Evolutionary conservation across 2,888 invertebrate species (phyloP).

Genomic region (Tricholauxania praeusta): DNA sequence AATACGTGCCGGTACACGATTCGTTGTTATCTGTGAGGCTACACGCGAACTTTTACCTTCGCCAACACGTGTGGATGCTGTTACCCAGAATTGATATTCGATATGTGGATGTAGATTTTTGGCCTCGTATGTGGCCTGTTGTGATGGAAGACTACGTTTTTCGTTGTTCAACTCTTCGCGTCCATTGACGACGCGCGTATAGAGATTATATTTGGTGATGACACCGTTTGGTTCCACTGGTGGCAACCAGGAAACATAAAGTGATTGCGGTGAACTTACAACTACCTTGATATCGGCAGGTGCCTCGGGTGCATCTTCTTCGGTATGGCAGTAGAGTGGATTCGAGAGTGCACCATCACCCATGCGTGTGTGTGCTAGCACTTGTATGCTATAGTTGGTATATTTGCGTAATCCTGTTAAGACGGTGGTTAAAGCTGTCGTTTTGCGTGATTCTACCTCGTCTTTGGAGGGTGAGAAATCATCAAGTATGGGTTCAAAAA

Average conservation of each 20-base stretch:
- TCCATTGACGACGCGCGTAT: conserved; percentile 77
- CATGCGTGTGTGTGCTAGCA: conserved; percentile 81
- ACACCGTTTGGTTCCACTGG: conserved; percentile 82
- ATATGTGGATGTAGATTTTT: conserved; percentile 77
- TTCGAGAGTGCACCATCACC: conserved; percentile 80
- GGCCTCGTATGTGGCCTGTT: conserved; percentile 76
- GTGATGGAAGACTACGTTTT: conserved; percentile 75
- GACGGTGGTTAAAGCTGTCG: conserved; percentile 77
- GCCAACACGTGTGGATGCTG: conserved; percentile 81
- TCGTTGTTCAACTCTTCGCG: conserved; percentile 78
- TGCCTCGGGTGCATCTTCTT: conserved; percentile 85
- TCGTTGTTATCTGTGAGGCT: conserved; percentile 76
- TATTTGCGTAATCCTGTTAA: conserved; percentile 79
- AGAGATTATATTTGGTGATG: conserved; percentile 80
- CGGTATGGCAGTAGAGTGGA: conserved; percentile 79
- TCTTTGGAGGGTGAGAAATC: conserved; percentile 70
- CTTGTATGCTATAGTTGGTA: conserved; percentile 86
- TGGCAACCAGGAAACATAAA: conserved; percentile 83
- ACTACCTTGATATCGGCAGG: conserved; percentile 85
- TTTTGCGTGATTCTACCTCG: conserved; percentile 74
- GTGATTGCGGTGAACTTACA: conserved; percentile 78
- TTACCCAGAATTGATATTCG: conserved; percentile 84
- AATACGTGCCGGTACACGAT: conserved; percentile 77
- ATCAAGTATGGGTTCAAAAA: conserved; percentile 76
- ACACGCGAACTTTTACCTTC: conserved; percentile 81